These are phyloP conservation scores for Cantharis rufa DNA, from an alignment of 2,888 invertebrate species.

Conservation along the genomic window DNA sequence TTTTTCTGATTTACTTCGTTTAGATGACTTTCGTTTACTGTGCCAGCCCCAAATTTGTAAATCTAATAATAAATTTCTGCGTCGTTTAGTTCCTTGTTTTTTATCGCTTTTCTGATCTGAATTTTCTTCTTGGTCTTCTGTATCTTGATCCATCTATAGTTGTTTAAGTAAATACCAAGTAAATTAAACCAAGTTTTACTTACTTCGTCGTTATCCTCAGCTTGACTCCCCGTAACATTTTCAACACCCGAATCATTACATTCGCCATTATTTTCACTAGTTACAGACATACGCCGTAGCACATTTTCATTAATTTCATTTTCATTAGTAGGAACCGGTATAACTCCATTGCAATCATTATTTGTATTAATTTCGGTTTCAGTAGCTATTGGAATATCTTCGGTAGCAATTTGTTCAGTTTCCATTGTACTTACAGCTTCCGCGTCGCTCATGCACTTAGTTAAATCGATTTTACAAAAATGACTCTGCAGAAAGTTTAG, in stretches of 20 bases:
- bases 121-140: slow-evolving; percentile 52
- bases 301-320: slow-evolving; percentile 42
- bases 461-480: slow-evolving; percentile 52
- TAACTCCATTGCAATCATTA: slow-evolving; percentile 40
- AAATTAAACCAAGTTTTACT: background rate
- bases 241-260: slow-evolving; percentile 30
- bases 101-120: slow-evolving; percentile 44
- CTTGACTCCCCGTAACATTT: slow-evolving; percentile 48
- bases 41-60: slow-evolving; percentile 82
- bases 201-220: slow-evolving; percentile 53
- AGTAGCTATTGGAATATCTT: slow-evolving; percentile 1
- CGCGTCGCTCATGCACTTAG: slow-evolving; percentile 49
- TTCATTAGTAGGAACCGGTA: slow-evolving; percentile 54
- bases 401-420: background rate
- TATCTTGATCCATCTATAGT: slow-evolving; percentile 46
- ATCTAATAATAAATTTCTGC: slow-evolving; percentile 73
- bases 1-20: slow-evolving; percentile 61
- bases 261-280: slow-evolving; percentile 46
- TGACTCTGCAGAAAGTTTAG: slow-evolving; percentile 45
- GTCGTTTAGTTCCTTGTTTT: slow-evolving; percentile 58
- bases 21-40: slow-evolving; percentile 61
- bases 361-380: background rate
- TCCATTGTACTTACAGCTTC: slow-evolving; percentile 19
- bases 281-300: slow-evolving; percentile 49
- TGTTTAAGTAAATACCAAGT: slow-evolving; percentile 20